These are phyloP conservation scores for Amyelois transitella DNA, from an alignment of 1,140 invertebrate genomes.

Conservation along the genomic window DNA sequence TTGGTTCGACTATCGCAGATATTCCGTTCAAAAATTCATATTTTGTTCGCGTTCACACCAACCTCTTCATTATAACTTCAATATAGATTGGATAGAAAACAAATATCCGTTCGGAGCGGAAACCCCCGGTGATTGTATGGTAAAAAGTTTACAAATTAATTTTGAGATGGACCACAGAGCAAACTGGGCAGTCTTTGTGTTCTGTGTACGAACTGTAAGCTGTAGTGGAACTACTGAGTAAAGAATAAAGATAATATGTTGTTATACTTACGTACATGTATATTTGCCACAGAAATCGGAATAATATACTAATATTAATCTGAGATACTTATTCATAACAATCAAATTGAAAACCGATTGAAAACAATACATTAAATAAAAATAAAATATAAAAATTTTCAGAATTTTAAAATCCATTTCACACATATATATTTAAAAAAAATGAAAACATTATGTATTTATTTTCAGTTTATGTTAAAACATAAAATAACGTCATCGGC, in stretches of 20 bases:
- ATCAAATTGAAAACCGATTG: too few relatives aligned
- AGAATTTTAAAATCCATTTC: background rate
- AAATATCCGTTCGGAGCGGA: conserved; percentile 26
- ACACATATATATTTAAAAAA: background rate
- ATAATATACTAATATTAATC: too few relatives aligned
- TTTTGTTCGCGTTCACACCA: conserved; percentile 57
- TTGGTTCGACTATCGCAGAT: conserved; percentile 50
- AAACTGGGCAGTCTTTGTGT: too few relatives aligned
- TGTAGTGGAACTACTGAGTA: too few relatives aligned
- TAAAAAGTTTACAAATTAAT: background rate
- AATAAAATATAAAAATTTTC: background rate
- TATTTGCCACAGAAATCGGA: too few relatives aligned
- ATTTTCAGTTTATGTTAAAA: background rate
- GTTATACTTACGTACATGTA: too few relatives aligned
- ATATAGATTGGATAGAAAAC: conserved; percentile 61
- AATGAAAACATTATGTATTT: background rate
- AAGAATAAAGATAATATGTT: too few relatives aligned
- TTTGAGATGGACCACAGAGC: background rate
- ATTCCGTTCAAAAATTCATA: conserved; percentile 59
- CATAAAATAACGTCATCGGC: background rate
- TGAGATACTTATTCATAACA: too few relatives aligned
- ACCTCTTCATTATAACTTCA: conserved; percentile 50
- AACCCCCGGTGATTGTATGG: conserved; percentile 5
- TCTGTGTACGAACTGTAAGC: too few relatives aligned
- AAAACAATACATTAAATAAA: too few relatives aligned